A percentile compares a stretch with the other conserved stretches of the same genome.
These are phyloP conservation scores for Zaprionus lachaisei DNA, from an alignment of 1,140 invertebrate species.

Conservation along the genomic window DNA sequence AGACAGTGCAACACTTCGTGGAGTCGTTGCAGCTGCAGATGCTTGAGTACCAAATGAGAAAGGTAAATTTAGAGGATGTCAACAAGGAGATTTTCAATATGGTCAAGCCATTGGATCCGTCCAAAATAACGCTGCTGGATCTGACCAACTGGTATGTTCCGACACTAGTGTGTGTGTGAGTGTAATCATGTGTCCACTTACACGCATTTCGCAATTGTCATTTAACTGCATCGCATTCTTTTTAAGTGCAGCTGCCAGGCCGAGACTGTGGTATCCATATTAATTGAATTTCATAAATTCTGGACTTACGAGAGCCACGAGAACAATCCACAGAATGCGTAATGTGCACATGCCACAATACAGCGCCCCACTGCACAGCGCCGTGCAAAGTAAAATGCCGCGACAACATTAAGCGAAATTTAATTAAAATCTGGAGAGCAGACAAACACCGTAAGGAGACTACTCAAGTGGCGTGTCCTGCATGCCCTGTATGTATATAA, in stretches of 20 bases:
- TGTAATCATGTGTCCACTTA: neutral
- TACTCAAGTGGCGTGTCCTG: neutral
- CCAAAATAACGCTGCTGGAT: slow-evolving; percentile 95
- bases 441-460: slow-evolving; percentile 17
- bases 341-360: slow-evolving; percentile 48
- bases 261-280: slow-evolving; percentile 96
- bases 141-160: slow-evolving; percentile 85
- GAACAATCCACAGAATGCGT: slow-evolving; percentile 84
- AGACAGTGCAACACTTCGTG: slow-evolving; percentile 97
- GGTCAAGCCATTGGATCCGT: slow-evolving; percentile 94
- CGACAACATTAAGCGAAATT: slow-evolving; percentile 62
- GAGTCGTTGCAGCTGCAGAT: slow-evolving; percentile 97
- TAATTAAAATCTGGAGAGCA: slow-evolving; percentile 62
- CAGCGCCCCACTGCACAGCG: neutral
- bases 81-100: slow-evolving; percentile 99
- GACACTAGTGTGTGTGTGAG: neutral
- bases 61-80: slow-evolving; percentile 96
- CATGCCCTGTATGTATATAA: neutral
- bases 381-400: slow-evolving; percentile 21
- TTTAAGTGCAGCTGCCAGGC: slow-evolving; percentile 91
- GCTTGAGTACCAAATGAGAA: slow-evolving; percentile 92
- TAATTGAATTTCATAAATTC: slow-evolving; percentile 98
- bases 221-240: slow-evolving; percentile 1
- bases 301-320: slow-evolving; percentile 98
- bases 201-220: neutral